Conservation (phyloP, 2,113 vertebrate species). For the Apeltes quadracus region DNA sequence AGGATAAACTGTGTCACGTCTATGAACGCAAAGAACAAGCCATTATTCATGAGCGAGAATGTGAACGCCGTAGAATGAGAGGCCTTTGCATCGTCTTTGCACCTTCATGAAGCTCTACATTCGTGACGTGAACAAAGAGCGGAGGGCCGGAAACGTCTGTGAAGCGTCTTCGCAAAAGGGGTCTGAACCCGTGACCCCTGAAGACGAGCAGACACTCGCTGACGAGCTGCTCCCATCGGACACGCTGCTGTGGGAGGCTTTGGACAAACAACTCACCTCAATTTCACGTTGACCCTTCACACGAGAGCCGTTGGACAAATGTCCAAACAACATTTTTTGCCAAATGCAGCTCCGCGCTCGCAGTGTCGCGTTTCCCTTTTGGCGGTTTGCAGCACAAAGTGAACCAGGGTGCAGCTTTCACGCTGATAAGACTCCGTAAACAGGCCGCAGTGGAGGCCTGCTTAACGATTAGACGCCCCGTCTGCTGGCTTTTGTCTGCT, state of each 20-base stretch:
- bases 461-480: background rate
- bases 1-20: background rate
- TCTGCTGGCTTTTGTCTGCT: background rate
- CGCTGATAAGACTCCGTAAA: slow-evolving; percentile 34
- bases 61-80: background rate
- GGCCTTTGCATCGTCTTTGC: too few relatives aligned
- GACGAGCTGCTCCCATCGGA: slow-evolving; percentile 16
- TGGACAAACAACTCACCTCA: too few relatives aligned
- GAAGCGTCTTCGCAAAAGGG: slow-evolving; percentile 3
- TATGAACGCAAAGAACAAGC: background rate
- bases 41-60: background rate
- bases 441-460: background rate
- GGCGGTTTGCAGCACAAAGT: slow-evolving; percentile 20
- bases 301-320: slow-evolving; percentile 31
- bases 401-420: background rate
- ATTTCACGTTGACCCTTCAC: slow-evolving; percentile 1
- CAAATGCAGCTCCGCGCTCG: slow-evolving; percentile 4
- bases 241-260: slow-evolving; percentile 16
- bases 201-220: background rate
- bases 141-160: background rate
- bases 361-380: slow-evolving; percentile 12
- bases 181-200: slow-evolving; percentile 11
- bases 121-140: slow-evolving; percentile 8
- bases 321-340: slow-evolving; percentile 19
- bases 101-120: slow-evolving; percentile 15